Base-by-base conservation (phyloP, 1,140 invertebrate genomes). In the Melanaphis sacchari region DNA sequence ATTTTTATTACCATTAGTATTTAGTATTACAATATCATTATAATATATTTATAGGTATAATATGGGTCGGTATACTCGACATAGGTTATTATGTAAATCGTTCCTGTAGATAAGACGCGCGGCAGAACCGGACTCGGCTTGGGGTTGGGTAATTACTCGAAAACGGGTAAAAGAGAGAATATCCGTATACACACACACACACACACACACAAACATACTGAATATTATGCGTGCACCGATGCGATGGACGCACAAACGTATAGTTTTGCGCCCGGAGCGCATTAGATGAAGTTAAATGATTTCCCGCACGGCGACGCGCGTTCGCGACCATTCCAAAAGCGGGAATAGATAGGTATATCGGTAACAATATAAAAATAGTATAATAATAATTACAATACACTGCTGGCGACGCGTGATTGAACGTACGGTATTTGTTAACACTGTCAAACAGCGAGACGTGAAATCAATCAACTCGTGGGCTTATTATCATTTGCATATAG, bases 371-470 rank as follows among this genome's bases (percentile, higher is more conserved):
- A 2, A 1, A 22, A 38, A 91, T 49, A 52, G 7, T 38, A 66
- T 46, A 6, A 40, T 59, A 40, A 54, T 31, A 15, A 43, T 91
- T 40, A 36, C 38, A 38, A 49, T 40, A 24, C 76, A 52, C 76
- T 81, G 41, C 43, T 38, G 91, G 91, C 76, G 91, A 92, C 66
- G 66, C 36, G 91, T 92, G 91, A 92, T 92, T 92, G 91, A 92
- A 40, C 43, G 91, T n/a, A 18, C 43, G n/a, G 43, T 52, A 92
- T 92, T 92, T 92, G 91, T 92, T 82, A 92, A 92, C 46, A 85
- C 91, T 90, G 81, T 85, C 91, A 85, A 82, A 84, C 46, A 24
- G 26, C 91, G 46, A 85, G 26, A 84, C 81, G 91, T 84, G 91
- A 40, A 93, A 93, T 93, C 91, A 85, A 93, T 93, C 91, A 93